Conservation (phyloP, 2,888 invertebrate genomes). For the Steinernema hermaphroditum region DNA sequence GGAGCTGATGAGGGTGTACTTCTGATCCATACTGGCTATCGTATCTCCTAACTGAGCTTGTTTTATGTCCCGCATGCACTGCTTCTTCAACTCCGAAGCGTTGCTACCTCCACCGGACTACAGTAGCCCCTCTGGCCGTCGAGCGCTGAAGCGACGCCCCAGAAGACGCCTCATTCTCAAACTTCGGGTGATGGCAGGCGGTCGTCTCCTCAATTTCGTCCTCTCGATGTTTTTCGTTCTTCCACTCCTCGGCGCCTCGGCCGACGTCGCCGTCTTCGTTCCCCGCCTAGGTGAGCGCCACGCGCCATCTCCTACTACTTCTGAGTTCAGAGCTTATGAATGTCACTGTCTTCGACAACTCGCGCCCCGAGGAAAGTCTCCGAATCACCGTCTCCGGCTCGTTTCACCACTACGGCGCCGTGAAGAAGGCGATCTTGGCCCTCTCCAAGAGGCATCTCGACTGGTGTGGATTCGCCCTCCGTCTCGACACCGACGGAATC, state of each 20-base stretch:
- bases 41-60: too few relatives aligned
- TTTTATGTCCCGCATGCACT: too few relatives aligned
- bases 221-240: background rate
- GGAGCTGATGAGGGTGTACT: too few relatives aligned
- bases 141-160: too few relatives aligned
- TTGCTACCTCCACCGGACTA: too few relatives aligned
- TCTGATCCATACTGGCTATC: too few relatives aligned
- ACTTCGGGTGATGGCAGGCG: too few relatives aligned
- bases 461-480: background rate
- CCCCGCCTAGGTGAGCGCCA: background rate
- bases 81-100: too few relatives aligned
- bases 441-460: background rate
- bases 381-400: background rate
- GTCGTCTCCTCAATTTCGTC: too few relatives aligned
- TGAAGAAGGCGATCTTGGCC: background rate
- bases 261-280: background rate
- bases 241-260: background rate
- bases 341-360: background rate
- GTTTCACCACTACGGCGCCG: background rate
- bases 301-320: background rate
- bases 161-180: too few relatives aligned
- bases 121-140: too few relatives aligned
- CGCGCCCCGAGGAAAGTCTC: background rate
- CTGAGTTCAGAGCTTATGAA: background rate
- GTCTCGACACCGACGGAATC: background rate